Base-by-base conservation (phyloP, 1,140 invertebrate genomes). In the Pogonus chalceus region DNA sequence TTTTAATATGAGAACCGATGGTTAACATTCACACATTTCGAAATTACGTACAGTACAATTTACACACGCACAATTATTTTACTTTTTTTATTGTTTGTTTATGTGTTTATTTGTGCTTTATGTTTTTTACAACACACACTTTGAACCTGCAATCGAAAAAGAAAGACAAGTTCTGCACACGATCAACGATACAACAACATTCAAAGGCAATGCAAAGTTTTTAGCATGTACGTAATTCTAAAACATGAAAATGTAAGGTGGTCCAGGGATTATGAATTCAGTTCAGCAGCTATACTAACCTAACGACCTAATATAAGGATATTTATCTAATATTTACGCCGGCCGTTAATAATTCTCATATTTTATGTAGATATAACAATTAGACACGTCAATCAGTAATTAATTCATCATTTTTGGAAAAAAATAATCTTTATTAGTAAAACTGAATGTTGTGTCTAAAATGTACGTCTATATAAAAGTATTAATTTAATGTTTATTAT, bases 1-100 rank as follows among this genome's bases (percentile, higher is more conserved):
- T 43, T 43, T 43, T 43, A 43, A 43, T 43, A 43, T 43, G 18
- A 43, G 37, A 18, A 43, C 37, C 37, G 37, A 43, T 12, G 37
- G 18, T 12, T 43, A 9, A 43, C 37, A 43, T 43, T 43, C 37
- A 43, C 37, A 43, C 37, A 43, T 43, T 43, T 43, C 37, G 9
- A 43, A 43, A 43, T 43, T 43, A 43, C 37, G 37, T 43, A 43
- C 37, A 12, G 26, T 4, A 7, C 14, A 31, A 14, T 4, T 31
- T 4, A 31, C 26, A 31, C 26, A 4, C 26, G 4, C 26, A 7
- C 4, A 31, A 14, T 31, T 31, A 31, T 31, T 4, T 31, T 31
- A 31, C 4, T 7, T 31, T 31, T 7, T 31, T 7, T 31, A 31
- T 31, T 31, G 14, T n/a, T n/a, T n/a, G n/a, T n/a, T n/a, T n/a